Percentiles rank a stretch among this genome's conserved stretches.
Evolutionary conservation across 92 coral and sea anemone species (phyloP).

Genomic region (Zoanthus sansibaricus): DNA sequence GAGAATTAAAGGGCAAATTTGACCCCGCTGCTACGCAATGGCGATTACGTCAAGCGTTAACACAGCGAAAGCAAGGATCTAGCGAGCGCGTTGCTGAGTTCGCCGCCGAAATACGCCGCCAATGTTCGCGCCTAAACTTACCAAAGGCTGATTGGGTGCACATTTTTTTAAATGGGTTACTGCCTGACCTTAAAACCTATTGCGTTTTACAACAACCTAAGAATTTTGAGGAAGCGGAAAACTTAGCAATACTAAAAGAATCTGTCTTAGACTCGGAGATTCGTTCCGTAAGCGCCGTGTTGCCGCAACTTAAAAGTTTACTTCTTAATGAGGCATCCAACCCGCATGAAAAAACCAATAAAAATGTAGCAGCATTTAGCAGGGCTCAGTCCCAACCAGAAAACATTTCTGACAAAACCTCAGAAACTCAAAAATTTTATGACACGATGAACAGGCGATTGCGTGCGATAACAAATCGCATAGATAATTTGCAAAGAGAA

Average conservation of each 20-base stretch:
- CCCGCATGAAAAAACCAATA: background rate
- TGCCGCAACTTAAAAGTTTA: background rate
- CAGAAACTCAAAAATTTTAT: background rate
- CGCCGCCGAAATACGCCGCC: background rate
- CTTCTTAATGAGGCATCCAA: background rate
- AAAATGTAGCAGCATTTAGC: too few relatives aligned
- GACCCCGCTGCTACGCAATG: constrained; percentile 40
- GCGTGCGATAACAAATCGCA: too few relatives aligned
- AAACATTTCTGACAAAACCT: background rate
- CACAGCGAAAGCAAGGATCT: constrained; percentile 33
- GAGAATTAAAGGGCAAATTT: background rate
- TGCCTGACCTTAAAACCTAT: constrained; percentile 28
- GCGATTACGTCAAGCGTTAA: constrained; percentile 32
- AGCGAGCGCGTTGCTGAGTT: constrained; percentile 27
- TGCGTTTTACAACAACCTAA: constrained; percentile 35
- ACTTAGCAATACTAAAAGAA: background rate
- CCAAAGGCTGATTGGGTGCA: constrained; percentile 40
- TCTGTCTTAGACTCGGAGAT: background rate
- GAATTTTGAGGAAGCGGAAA: constrained; percentile 42
- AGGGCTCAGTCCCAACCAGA: too few relatives aligned
- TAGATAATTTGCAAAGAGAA: too few relatives aligned
- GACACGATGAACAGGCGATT: too few relatives aligned
- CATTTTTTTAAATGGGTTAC: constrained; percentile 17
- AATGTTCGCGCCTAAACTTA: constrained; percentile 7
- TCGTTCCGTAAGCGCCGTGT: background rate